Evolutionary conservation across 2,888 invertebrate species (phyloP).

Genomic region (Crematogaster levior): DNA sequence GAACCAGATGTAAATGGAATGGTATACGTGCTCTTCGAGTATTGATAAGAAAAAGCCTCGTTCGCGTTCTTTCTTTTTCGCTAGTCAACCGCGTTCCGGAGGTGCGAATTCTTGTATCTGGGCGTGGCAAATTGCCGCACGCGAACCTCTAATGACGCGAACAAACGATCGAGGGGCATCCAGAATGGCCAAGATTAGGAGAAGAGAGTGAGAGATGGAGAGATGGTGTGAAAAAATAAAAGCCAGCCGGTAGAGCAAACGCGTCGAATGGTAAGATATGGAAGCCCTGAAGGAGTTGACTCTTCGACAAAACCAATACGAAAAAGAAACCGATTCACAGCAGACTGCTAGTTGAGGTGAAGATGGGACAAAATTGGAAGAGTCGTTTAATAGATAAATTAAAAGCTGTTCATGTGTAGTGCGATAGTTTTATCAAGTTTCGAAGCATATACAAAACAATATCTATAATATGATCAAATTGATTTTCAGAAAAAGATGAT

Average conservation of each 20-base stretch:
- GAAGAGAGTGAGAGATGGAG: conserved; percentile 52
- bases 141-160: conserved; percentile 83
- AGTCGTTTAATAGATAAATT: conserved; percentile 18
- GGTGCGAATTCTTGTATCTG: conserved; percentile 82
- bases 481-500: neutral
- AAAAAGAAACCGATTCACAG: conserved; percentile 50
- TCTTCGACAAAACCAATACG: conserved; percentile 58
- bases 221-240: conserved; percentile 67
- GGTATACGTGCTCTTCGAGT: conserved; percentile 42
- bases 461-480: neutral
- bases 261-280: conserved; percentile 69
- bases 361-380: conserved; percentile 37
- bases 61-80: conserved; percentile 53
- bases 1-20: conserved; percentile 12
- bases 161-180: conserved; percentile 79
- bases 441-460: neutral
- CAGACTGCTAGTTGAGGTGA: conserved; percentile 6
- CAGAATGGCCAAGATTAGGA: conserved; percentile 59
- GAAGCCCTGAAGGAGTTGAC: conserved; percentile 31
- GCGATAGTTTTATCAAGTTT: neutral
- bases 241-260: conserved; percentile 50
- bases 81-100: conserved; percentile 67
- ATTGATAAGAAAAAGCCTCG: conserved; percentile 69
- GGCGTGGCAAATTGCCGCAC: conserved; percentile 84
- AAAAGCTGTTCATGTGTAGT: neutral